phyloP scores from a whole-genome alignment of 2,113 vertebrate genomes.

The rat (Rattus norvegicus) region DNA sequence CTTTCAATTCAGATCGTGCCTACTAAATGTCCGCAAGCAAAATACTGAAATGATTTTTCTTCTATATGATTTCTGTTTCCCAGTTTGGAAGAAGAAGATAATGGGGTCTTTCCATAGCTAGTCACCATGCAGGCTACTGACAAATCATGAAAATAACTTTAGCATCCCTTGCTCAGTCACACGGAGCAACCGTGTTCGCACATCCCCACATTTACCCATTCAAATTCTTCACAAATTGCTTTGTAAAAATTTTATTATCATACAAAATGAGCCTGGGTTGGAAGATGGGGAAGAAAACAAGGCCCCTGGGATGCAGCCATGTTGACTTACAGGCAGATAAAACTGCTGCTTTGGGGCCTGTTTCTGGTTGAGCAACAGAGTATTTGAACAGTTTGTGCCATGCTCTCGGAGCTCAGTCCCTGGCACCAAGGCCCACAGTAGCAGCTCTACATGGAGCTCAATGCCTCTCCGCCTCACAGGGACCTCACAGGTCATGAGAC shows the following conservation, averaged over 20 bases:
- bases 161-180: slow-evolving; percentile 15
- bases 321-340: background rate
- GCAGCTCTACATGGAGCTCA: background rate
- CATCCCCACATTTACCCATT: slow-evolving; percentile 31
- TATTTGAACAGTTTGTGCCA: background rate
- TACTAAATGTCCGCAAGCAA: slow-evolving; percentile 67
- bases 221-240: slow-evolving; percentile 30
- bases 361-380: background rate
- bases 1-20: slow-evolving; percentile 16
- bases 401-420: background rate
- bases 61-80: slow-evolving; percentile 63
- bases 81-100: slow-evolving; percentile 37
- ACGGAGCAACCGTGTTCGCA: slow-evolving; percentile 1
- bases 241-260: background rate
- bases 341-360: background rate
- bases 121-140: slow-evolving; percentile 14
- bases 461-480: background rate
- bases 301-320: background rate
- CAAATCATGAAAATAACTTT: slow-evolving; percentile 37
- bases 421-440: background rate
- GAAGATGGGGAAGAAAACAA: background rate
- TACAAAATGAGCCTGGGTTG: background rate
- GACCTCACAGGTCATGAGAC: background rate
- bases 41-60: slow-evolving; percentile 53
- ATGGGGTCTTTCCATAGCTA: slow-evolving; percentile 40